Percentiles rank a stretch among this genome's conserved stretches.
phyloP scores from a whole-genome alignment of 2,797 vertebrate genomes.

The Pantherophis vulpinus region DNA sequence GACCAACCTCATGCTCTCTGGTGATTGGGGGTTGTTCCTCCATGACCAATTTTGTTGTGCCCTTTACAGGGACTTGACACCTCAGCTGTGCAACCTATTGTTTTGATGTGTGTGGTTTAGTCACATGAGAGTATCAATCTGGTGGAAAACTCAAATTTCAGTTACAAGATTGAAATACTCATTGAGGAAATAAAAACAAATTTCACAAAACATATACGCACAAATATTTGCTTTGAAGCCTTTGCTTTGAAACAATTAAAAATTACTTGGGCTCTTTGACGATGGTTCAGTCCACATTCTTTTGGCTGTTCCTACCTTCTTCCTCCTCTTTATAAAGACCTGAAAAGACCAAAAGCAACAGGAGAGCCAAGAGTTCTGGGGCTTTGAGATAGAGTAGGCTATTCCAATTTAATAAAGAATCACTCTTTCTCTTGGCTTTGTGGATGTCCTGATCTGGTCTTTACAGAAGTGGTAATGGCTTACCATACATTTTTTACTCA shows the following conservation, averaged over 20 bases:
- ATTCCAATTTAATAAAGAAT: not conserved
- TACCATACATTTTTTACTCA: not conserved
- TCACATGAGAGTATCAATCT: not conserved
- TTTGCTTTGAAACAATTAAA: not conserved
- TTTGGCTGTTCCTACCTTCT: not conserved
- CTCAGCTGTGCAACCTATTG: not conserved
- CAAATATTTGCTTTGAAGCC: not conserved
- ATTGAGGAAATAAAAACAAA: not conserved
- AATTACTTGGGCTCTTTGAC: not conserved
- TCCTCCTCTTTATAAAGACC: not conserved
- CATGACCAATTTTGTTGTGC: not conserved
- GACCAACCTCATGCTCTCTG: not conserved
- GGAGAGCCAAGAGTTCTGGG: not conserved
- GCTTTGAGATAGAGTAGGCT: not conserved
- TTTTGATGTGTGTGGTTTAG: not conserved
- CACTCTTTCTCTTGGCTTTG: not conserved
- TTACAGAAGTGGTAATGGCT: not conserved
- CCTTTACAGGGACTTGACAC: not conserved
- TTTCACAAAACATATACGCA: not conserved
- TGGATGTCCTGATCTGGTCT: not conserved
- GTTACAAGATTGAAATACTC: not conserved
- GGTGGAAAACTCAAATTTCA: not conserved
- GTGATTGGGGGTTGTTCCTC: not conserved
- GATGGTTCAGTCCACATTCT: not conserved
- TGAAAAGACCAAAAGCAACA: not conserved